These are phyloP conservation scores for Elachura formosa DNA, from an alignment of 2,113 vertebrate genomes.

Conservation along the genomic window DNA sequence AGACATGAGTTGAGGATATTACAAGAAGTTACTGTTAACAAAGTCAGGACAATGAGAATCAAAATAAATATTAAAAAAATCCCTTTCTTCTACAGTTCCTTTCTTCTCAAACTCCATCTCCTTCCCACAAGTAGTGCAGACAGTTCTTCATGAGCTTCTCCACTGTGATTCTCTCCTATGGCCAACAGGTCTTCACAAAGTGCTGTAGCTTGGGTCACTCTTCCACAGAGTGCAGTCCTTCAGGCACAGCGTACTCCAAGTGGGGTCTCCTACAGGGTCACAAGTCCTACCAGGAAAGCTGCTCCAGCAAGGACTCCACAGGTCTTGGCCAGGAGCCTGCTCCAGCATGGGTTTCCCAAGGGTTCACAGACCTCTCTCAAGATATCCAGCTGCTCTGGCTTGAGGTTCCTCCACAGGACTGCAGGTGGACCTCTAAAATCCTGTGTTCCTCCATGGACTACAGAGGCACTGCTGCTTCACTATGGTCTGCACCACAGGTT, in stretches of 20 bases:
- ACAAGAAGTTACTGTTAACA: background rate
- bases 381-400: fast-evolving
- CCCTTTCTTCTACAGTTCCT: background rate
- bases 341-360: fast-evolving
- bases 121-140: background rate
- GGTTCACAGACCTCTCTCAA: background rate
- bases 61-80: background rate
- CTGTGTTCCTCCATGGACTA: background rate
- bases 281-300: background rate
- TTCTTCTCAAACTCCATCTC: background rate
- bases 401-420: background rate
- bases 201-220: background rate
- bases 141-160: background rate
- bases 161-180: background rate
- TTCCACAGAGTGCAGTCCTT: background rate
- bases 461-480: background rate
- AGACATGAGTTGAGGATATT: fast-evolving
- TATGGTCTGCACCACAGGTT: background rate
- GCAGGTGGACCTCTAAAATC: background rate
- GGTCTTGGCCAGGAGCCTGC: background rate
- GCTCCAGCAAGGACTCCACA: background rate
- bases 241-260: background rate
- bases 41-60: background rate
- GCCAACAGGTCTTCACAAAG: fast-evolving
- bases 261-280: background rate